Base-by-base conservation (phyloP, 2,113 vertebrate species). In the Tursiops truncatus region DNA sequence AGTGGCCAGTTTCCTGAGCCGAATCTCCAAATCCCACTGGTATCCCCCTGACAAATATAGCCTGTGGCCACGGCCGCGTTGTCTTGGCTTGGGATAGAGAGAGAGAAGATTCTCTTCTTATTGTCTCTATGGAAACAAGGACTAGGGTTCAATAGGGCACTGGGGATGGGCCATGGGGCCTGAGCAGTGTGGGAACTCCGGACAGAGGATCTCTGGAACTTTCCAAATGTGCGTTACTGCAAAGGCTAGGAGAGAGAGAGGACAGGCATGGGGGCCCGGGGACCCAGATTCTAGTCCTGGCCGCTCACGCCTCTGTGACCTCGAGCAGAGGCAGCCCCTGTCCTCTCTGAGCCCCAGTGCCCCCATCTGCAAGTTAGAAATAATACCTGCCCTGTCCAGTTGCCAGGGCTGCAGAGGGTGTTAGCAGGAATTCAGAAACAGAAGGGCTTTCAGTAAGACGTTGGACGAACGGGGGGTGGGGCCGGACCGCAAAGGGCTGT, bases 131-230 rank as follows among this genome's bases (percentile, higher is more conserved):
- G 89, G 97, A 65, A 91, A 94, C 53, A 0, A 83, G 53, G 82
- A 18, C 73, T 8, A 6, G 56, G 67, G 85, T 88, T 95, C 95
- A 89, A 50, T 60, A 38, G 96, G 94, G 71, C 71, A 18, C 86
- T 44, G 83, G 79, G 92, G 77, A 84, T 17, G 87, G 89, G 36
- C 88, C 8, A 0, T 13, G 56, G 53, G 74, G 70, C 79, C 79
- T 21, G 23, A 90, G 89, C 60, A 84, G 68, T 96, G 95, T 97
- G 95, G 92, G 97, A 97, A 90, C 62, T 74, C 83, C 1, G 0
- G 74, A 58, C 50, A 2, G 36, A 94, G 68, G 68, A 17, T 36
- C 68, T 87, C 84, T 82, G 41, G 76, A 81, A 74, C 84, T 63
- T 93, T 92, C 70, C 83, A 53, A 65, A 62, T 15, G 70, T 21